A percentile compares a stretch with the other conserved stretches of the same genome.
These are phyloP conservation scores for Lamellibrachia satsuma DNA, from an alignment of 2,888 invertebrate genomes.

Conservation along the genomic window DNA sequence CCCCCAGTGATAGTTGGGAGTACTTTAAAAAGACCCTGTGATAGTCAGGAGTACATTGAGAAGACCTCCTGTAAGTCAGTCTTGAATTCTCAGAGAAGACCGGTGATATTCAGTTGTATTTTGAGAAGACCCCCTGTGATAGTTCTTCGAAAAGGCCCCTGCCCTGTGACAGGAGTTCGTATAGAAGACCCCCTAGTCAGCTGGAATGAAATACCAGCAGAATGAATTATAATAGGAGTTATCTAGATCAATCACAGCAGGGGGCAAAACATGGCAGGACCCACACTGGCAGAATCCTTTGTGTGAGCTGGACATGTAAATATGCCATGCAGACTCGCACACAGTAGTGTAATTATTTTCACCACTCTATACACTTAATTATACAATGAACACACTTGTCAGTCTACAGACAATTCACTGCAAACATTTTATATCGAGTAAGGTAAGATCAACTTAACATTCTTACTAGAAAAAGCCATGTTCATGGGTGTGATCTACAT, in stretches of 20 bases:
- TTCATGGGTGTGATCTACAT: background rate
- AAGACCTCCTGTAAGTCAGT: too few relatives aligned
- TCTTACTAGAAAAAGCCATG: background rate
- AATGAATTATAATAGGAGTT: background rate
- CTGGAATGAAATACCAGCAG: background rate
- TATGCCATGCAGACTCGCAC: background rate
- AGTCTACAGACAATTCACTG: background rate
- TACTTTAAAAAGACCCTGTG: too few relatives aligned
- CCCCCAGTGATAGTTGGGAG: too few relatives aligned
- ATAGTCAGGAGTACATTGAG: too few relatives aligned
- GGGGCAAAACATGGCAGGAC: background rate
- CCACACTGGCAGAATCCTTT: background rate
- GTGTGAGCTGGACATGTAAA: background rate
- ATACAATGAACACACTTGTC: slow-evolving; percentile 7
- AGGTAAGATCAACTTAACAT: background rate
- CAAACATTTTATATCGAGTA: background rate
- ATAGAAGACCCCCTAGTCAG: background rate
- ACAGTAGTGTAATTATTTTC: background rate
- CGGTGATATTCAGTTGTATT: background rate
- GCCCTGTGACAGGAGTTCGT: too few relatives aligned
- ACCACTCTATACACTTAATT: background rate
- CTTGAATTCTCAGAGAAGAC: too few relatives aligned
- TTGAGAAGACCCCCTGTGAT: background rate
- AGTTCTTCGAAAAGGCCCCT: too few relatives aligned
- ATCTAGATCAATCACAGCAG: background rate